Evolutionary conservation across 2,888 invertebrate species (phyloP), one percentile per base, ranked within the genome.

Genomic region (Sinopyrophorus schimmeli): DNA sequence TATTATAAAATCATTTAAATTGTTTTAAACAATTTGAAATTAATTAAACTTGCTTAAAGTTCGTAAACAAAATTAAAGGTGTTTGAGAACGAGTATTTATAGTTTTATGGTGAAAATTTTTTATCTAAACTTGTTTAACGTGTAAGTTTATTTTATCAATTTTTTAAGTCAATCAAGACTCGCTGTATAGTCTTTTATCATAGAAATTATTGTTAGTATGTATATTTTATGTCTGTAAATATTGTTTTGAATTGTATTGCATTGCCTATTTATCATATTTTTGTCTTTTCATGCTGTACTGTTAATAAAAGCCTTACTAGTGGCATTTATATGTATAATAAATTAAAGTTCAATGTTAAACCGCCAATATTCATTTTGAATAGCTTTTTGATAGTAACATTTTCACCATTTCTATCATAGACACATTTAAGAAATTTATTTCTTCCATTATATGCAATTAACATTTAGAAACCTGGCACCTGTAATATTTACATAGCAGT

Each of bases 181-280:
- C 54, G 11, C 21, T 34, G 21, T 32, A 32, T 35, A 35, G 14
- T 24, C 35, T 35, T 9, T 24, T 35, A n/a, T 35, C 24, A 35
- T 24, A 35, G 23, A 35, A 18, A 35, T 44, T 43, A 52, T 52
- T 32, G 28, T 51, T 52, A 52, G 56, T 56, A 48, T 54, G 59
- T 58, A 56, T 61, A 59, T 59, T 55, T 44, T 53, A 47, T 56
- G 53, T 65, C 61, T 68, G 68, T 68, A 68, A 66, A 68, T 68
- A 68, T 67, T 64, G 66, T 67, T 66, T 49, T 67, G 64, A 61
- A 57, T 63, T 66, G 58, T 63, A 54, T 51, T 49, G 46, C 39
- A 54, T 55, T 52, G 46, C 42, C 31, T 52, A 47, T 14, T 47
- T 35, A 24, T 37, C 15, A 6, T 30, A 24, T n/a, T n/a, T n/a